Evolutionary conservation across 1,140 invertebrate genomes (phyloP).

Genomic region (Ptiloglossa arizonensis): DNA sequence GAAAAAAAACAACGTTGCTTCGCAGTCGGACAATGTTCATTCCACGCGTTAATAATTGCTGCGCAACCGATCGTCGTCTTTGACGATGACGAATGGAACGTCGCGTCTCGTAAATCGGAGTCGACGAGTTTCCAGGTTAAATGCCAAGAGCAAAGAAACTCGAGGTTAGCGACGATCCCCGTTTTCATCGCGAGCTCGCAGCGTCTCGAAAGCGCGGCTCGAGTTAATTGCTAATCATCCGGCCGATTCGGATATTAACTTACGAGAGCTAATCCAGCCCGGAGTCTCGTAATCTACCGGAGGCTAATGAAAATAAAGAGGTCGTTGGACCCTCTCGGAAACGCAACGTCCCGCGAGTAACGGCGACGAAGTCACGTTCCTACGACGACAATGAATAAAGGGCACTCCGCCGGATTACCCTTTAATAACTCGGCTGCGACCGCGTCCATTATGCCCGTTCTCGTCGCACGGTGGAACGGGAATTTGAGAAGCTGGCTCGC

Average conservation of each 20-base stretch:
- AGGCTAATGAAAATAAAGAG: constrained; percentile 50
- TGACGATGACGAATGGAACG: too few relatives aligned
- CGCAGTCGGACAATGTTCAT: too few relatives aligned
- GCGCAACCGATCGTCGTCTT: background rate
- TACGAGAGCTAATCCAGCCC: constrained; percentile 39
- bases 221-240: constrained; percentile 32
- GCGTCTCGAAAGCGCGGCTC: constrained; percentile 3
- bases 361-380: constrained; percentile 50
- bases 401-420: constrained; percentile 37
- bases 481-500: background rate
- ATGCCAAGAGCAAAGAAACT: background rate
- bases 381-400: constrained; percentile 48
- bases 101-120: too few relatives aligned
- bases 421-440: constrained; percentile 40
- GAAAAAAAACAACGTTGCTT: too few relatives aligned
- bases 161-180: background rate
- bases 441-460: constrained; percentile 20
- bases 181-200: background rate
- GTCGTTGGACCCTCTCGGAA: constrained; percentile 51
- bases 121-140: background rate
- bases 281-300: constrained; percentile 38
- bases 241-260: constrained; percentile 46
- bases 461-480: background rate
- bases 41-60: too few relatives aligned
- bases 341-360: constrained; percentile 35